Evolutionary conservation across 2,113 vertebrate genomes (phyloP), one percentile per base, ranked within the genome.

Genomic region (Erythrolamprus reginae): DNA sequence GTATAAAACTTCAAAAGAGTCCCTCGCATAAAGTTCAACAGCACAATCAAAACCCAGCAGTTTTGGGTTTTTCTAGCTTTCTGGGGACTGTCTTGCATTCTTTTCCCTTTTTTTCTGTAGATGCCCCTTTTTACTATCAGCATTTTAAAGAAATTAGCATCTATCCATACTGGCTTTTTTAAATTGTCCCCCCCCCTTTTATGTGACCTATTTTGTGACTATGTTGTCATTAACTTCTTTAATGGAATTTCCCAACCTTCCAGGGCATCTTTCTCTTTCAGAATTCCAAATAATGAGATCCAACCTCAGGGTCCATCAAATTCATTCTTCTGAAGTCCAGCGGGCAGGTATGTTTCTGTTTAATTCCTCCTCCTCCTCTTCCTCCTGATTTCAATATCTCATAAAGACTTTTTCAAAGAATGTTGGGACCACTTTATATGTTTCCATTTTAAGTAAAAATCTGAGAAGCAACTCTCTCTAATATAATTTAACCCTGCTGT

Each of bases 391-490:
- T 15, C 65, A 77, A 8, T 33, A 19, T 19, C 65, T 38, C 15
- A 77, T 15, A 38, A 33, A 33, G 65, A 17, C 65, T 6, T 38
- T 19, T 70, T 38, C 15, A 70, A 70, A 70, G 13, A 17, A 38
- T 70, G 65, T 38, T 38, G n/a, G 15, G n/a, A 70, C n/a, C 15
- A 70, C n/a, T 38, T 70, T 33, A 0, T 89, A 0, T 0, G 70
- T 89, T 93, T 28, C 87, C 38, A 6, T n/a, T 84, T 26, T 92
- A 3, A 82, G 90, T 88, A 33, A 53, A 53, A n/a, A 50, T 38
- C 15, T 52, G 26, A 51, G 28, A n/a, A 51, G 15, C 83, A 84
- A 26, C 47, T 28, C 17, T 15, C 47, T 1, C 0, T n/a, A n/a
- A 26, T 26, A 28, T 26, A 84, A 51, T 33, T n/a, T n/a, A n/a